Evolutionary conservation across 2,888 invertebrate genomes (phyloP).

Genomic region (Pseudanteris insignis): DNA sequence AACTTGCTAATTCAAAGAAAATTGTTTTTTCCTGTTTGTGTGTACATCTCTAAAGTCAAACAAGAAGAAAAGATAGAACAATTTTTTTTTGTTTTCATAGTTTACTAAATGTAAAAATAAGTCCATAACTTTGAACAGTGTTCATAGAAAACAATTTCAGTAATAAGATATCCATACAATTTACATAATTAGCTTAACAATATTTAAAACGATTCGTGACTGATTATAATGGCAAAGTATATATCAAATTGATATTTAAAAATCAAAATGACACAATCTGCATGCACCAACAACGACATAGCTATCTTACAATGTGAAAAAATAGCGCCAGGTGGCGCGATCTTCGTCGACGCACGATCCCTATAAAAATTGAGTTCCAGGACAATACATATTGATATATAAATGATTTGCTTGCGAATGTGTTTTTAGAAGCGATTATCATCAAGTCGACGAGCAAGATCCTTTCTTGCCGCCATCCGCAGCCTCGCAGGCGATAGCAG

Average conservation of each 20-base stretch:
- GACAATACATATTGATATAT: conserved; percentile 36
- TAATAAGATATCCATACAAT: too few relatives aligned
- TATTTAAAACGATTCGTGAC: too few relatives aligned
- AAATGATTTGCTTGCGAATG: conserved; percentile 44
- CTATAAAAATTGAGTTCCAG: conserved; percentile 28
- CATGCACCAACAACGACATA: conserved; percentile 13
- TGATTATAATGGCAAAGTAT: too few relatives aligned
- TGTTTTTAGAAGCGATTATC: conserved; percentile 76
- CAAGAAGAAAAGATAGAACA: too few relatives aligned
- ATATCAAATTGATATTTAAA: neutral
- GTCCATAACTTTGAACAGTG: too few relatives aligned
- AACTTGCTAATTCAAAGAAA: too few relatives aligned
- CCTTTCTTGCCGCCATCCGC: conserved; percentile 77
- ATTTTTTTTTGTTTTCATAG: too few relatives aligned
- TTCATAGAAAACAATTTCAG: too few relatives aligned
- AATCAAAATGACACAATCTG: conserved; percentile 13
- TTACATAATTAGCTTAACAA: too few relatives aligned
- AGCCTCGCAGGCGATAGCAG: conserved; percentile 72
- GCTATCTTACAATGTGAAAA: conserved; percentile 4
- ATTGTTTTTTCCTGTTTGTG: too few relatives aligned
- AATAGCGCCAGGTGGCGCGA: conserved; percentile 16
- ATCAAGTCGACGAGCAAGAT: conserved; percentile 86
- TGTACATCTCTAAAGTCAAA: too few relatives aligned
- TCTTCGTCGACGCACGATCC: conserved; percentile 37
- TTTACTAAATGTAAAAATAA: too few relatives aligned